phyloP scores from a whole-genome alignment of 2,888 invertebrate species.

The Acanthosoma haemorrhoidale region DNA sequence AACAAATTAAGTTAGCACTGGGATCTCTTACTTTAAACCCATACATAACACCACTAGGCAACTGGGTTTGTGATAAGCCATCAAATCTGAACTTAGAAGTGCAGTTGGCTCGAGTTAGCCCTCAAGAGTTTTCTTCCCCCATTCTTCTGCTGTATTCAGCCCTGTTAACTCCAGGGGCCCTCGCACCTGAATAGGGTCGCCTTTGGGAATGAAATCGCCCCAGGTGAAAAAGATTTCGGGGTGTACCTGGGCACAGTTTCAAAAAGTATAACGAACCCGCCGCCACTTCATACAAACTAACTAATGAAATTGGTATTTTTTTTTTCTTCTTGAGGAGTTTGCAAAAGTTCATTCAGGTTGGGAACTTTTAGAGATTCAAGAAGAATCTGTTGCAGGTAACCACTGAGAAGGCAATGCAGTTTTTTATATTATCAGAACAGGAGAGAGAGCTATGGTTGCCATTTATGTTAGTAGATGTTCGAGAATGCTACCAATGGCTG shows the following conservation, averaged over 20 bases:
- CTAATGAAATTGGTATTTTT: conserved; percentile 6
- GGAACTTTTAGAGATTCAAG: too few species aligned
- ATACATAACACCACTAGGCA: too few species aligned
- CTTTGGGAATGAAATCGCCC: not conserved
- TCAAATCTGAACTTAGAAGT: not conserved
- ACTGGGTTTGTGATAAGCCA: conserved; percentile 1
- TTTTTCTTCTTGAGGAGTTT: not conserved
- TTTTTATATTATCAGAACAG: too few species aligned
- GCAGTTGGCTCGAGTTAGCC: not conserved
- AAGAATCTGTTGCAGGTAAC: too few species aligned
- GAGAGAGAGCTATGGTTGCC: too few species aligned
- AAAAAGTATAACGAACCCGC: not conserved
- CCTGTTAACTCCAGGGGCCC: not conserved
- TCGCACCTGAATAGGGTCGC: not conserved
- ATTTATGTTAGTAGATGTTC: too few species aligned
- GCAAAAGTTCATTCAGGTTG: not conserved
- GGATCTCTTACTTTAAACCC: too few species aligned
- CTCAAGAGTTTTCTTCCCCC: not conserved
- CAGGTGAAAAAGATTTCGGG: not conserved
- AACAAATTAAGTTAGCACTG: too few species aligned
- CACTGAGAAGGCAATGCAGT: too few species aligned
- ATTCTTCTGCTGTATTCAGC: not conserved
- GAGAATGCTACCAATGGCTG: too few species aligned
- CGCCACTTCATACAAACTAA: not conserved
- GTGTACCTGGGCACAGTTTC: not conserved